Evolutionary conservation across 2,797 vertebrate species (phyloP).

Genomic region (Lagodon rhomboides): DNA sequence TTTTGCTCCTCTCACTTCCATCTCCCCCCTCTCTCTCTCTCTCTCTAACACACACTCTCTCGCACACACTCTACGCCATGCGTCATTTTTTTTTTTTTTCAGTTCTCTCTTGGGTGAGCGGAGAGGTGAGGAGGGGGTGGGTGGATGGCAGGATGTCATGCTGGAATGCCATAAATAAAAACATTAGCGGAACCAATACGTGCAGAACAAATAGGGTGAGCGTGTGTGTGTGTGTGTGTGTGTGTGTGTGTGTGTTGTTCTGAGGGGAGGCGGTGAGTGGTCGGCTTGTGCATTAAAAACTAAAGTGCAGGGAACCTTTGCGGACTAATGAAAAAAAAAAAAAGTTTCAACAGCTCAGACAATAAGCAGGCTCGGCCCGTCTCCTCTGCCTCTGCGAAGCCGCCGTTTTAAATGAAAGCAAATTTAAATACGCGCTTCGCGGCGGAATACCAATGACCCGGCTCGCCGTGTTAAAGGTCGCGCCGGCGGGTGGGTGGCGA

Average conservation of each 20-base stretch:
- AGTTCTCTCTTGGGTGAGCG: slow-evolving; percentile 66
- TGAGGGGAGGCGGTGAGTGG: slow-evolving; percentile 48
- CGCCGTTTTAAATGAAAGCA: slow-evolving; percentile 47
- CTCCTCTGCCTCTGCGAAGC: slow-evolving; percentile 39
- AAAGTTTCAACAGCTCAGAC: slow-evolving; percentile 65
- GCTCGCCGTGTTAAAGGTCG: slow-evolving; percentile 4
- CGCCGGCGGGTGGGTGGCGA: slow-evolving; percentile 18
- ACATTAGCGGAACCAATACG: slow-evolving; percentile 81
- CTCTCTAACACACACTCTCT: slow-evolving; percentile 7
- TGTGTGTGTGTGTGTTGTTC: slow-evolving; percentile 41
- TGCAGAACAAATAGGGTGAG: slow-evolving; percentile 79
- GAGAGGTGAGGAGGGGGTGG: slow-evolving; percentile 66
- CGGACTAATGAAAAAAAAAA: slow-evolving; percentile 63
- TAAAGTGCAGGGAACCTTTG: slow-evolving; percentile 69
- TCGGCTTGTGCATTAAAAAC: slow-evolving; percentile 62
- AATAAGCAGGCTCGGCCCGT: slow-evolving; percentile 43
- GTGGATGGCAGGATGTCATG: slow-evolving; percentile 73
- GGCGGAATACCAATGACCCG: slow-evolving; percentile 52
- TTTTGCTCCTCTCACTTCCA: slow-evolving; percentile 66
- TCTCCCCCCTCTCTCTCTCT: slow-evolving; percentile 22
- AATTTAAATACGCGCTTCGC: slow-evolving; percentile 51
- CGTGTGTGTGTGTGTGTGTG: slow-evolving; percentile 44
- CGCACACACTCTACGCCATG: slow-evolving; percentile 44
- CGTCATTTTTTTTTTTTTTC: slow-evolving; percentile 69
- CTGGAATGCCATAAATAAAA: slow-evolving; percentile 84